Conservation (phyloP, 1,140 invertebrate genomes). For the Plodia interpunctella region DNA sequence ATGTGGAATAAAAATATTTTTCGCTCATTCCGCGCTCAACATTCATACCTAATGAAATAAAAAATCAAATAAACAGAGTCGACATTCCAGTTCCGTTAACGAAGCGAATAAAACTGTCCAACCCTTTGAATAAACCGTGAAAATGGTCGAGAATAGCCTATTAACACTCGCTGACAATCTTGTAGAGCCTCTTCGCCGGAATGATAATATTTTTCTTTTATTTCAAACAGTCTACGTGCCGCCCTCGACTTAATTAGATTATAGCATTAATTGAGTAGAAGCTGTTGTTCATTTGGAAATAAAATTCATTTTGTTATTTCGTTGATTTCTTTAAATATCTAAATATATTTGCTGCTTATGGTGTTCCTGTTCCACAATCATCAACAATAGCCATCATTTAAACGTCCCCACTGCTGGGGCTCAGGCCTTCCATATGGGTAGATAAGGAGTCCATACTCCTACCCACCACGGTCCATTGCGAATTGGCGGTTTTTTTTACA, state of each 20-base stretch:
- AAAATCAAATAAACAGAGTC: conserved; percentile 45
- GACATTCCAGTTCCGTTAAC: conserved; percentile 44
- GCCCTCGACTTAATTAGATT: conserved; percentile 46
- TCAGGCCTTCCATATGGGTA: too few species aligned
- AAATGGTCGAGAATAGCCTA: conserved; percentile 57
- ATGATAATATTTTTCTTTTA: conserved; percentile 62
- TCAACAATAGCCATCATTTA: too few species aligned
- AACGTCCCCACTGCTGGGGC: too few species aligned
- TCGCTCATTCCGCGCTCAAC: conserved; percentile 9
- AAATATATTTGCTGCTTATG: neutral
- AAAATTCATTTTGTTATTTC: conserved; percentile 18
- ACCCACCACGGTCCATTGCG: too few species aligned
- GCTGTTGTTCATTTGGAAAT: conserved; percentile 32
- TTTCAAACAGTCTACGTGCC: conserved; percentile 38
- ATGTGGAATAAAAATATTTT: neutral
- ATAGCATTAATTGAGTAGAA: conserved; percentile 35
- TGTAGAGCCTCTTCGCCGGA: conserved; percentile 37
- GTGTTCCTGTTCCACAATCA: too few species aligned
- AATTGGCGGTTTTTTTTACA: too few species aligned
- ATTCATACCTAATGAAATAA: conserved; percentile 35
- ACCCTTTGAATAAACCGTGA: conserved; percentile 51
- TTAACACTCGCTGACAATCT: conserved; percentile 57
- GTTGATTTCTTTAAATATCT: neutral
- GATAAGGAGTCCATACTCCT: too few species aligned
- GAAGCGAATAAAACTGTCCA: conserved; percentile 54